These are phyloP conservation scores for Sarcophaga variegata DNA, from an alignment of 2,888 invertebrate species.

Conservation along the genomic window DNA sequence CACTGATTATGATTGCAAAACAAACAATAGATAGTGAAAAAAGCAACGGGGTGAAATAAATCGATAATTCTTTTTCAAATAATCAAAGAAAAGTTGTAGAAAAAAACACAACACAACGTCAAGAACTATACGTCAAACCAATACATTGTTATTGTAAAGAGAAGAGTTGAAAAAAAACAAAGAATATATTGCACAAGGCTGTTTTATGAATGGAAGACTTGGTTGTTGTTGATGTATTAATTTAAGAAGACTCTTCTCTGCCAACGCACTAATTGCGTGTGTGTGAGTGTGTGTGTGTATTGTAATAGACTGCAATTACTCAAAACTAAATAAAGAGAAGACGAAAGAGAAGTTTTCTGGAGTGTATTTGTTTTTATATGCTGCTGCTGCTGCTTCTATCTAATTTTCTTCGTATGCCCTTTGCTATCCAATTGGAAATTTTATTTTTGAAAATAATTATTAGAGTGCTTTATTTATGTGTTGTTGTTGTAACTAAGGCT, in stretches of 20 bases:
- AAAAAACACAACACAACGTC: neutral
- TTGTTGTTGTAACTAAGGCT: neutral
- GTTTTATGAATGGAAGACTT: neutral
- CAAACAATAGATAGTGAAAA: neutral
- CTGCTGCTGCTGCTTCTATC: neutral
- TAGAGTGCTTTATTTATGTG: neutral
- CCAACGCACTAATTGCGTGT: too few species aligned
- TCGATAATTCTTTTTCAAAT: conserved; percentile 39
- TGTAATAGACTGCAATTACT: too few species aligned
- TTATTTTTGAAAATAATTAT: neutral
- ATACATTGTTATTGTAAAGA: too few species aligned
- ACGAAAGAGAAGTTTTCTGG: too few species aligned
- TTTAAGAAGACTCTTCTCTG: too few species aligned
- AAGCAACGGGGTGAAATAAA: conserved; percentile 44
- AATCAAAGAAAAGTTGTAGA: neutral
- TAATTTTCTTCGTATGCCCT: too few species aligned
- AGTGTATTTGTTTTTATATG: neutral
- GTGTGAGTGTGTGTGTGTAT: too few species aligned
- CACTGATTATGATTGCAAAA: neutral
- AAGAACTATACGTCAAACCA: neutral
- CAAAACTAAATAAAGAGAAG: too few species aligned
- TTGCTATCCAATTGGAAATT: neutral
- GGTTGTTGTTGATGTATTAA: too few species aligned
- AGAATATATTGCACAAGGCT: conserved; percentile 15
- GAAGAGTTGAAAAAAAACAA: neutral